A percentile compares a stretch with the other conserved stretches of the same genome.
These are phyloP conservation scores for Catamblyrhynchus diadema DNA, from an alignment of 2,797 vertebrate species.

Conservation along the genomic window DNA sequence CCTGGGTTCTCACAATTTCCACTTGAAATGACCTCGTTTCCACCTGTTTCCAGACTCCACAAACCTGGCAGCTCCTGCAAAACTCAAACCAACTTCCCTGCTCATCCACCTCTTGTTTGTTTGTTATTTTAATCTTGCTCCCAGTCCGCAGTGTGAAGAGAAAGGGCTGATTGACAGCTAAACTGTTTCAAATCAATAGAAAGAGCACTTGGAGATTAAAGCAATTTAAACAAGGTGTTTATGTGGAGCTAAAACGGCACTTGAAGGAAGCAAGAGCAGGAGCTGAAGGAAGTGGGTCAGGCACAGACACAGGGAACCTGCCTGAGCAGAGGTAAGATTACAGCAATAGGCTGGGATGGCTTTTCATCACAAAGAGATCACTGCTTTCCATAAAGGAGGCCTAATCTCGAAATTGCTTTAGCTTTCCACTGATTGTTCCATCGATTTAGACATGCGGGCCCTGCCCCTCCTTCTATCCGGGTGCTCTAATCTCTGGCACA, in stretches of 20 bases:
- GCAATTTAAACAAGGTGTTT: conserved; percentile 76
- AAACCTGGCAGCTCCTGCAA: not conserved
- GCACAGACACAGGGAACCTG: not conserved
- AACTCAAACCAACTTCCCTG: conserved; percentile 27
- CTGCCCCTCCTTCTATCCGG: not conserved
- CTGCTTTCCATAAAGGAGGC: conserved; percentile 61
- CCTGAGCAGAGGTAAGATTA: conserved; percentile 55
- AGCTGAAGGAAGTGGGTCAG: conserved; percentile 75
- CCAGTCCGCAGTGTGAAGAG: conserved; percentile 9
- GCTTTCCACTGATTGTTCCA: conserved; percentile 72
- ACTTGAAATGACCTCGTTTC: not conserved
- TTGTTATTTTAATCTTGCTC: conserved; percentile 78
- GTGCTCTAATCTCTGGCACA: not conserved
- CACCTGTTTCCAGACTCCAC: not conserved
- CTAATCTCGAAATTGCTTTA: conserved; percentile 73
- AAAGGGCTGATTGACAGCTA: conserved; percentile 74
- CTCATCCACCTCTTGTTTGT: conserved; percentile 54
- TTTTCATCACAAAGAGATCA: conserved; percentile 67
- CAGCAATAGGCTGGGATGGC: conserved; percentile 38
- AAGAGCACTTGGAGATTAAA: conserved; percentile 71
- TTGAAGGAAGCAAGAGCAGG: conserved; percentile 67
- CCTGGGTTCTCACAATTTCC: not conserved
- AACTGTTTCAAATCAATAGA: conserved; percentile 73
- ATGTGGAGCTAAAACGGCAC: conserved; percentile 71
- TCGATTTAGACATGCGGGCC: conserved; percentile 54